Evolutionary conservation across 2,797 vertebrate genomes (phyloP), one percentile per base, ranked within the genome.

Genomic region (Sebastes hubbsi): DNA sequence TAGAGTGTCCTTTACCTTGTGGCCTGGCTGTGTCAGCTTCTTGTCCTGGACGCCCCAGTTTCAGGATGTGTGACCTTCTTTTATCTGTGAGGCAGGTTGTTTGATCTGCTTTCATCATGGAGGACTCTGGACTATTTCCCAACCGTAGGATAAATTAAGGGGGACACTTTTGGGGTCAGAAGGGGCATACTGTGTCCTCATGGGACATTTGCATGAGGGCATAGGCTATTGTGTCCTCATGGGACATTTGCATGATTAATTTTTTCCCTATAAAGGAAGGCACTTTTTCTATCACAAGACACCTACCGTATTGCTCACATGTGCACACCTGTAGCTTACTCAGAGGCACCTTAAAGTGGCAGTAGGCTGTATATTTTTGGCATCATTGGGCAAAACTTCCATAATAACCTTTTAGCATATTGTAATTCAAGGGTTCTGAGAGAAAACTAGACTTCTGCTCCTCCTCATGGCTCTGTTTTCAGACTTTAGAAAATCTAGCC

Each of bases 1-100:
- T 10, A 6, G 6, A 49, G 11, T 30, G 4, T 63, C 1, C 16
- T 49, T 78, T 76, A 81, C 75, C 64, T 85, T 81, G 71, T 46
- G 4, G 6, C 16, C 7, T 62, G 52, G 20, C 22, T 58, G 16
- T 63, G 38, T 72, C 18, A 34, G 55, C 22, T 30, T 25, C 27
- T n/a, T 66, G 54, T 72, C 9, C 29, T 72, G 13, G 10, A 32
- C 4, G n/a, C 8, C 10, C 20, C 5, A 11, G 11, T 14, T 74
- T 32, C 0, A 5, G 10, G 29, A 30, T 65, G 32, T 22, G n/a
- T 22, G 13, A 24, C 3, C 30, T 29, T 8, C 60, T 65, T 79
- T 61, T 76, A 76, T 67, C 13, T 72, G 8, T 59, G 22, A 20
- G 7, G 10, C 11, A 24, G 8, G 22, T 27, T 30, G 22, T 60